phyloP scores from a whole-genome alignment of 2,113 vertebrate genomes.

The Cyanistes caeruleus region DNA sequence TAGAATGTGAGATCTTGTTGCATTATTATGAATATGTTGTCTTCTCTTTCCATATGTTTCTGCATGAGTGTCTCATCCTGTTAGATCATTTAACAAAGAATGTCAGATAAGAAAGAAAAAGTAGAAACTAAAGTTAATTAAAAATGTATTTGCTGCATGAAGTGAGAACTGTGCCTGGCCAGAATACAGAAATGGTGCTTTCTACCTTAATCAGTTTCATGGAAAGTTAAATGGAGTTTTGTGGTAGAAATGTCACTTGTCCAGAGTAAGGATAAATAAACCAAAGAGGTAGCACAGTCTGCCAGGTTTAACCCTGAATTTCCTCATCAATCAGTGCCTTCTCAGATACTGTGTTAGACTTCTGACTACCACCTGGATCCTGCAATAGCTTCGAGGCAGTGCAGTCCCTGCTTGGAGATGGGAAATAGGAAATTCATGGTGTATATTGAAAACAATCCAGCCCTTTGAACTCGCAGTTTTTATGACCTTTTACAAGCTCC shows the following conservation, averaged over 20 bases:
- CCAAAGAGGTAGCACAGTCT: background rate
- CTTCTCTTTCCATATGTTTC: background rate
- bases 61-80: background rate
- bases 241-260: constrained; percentile 26
- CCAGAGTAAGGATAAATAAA: constrained; percentile 16
- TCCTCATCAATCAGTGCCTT: background rate
- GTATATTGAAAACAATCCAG: background rate
- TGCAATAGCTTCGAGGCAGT: background rate
- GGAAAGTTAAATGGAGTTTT: background rate
- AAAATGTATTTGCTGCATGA: constrained; percentile 16
- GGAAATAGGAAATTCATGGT: background rate
- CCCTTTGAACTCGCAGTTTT: background rate
- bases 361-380: background rate
- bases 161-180: background rate
- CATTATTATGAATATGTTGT: background rate
- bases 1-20: background rate
- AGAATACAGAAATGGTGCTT: background rate
- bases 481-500: constrained; percentile 55
- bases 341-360: background rate
- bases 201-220: background rate
- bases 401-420: background rate
- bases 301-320: background rate
- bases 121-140: constrained; percentile 2
- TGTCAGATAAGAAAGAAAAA: background rate
- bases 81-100: background rate